Base-by-base conservation (phyloP, 1,140 invertebrate species). In the Helicoverpa zea region DNA sequence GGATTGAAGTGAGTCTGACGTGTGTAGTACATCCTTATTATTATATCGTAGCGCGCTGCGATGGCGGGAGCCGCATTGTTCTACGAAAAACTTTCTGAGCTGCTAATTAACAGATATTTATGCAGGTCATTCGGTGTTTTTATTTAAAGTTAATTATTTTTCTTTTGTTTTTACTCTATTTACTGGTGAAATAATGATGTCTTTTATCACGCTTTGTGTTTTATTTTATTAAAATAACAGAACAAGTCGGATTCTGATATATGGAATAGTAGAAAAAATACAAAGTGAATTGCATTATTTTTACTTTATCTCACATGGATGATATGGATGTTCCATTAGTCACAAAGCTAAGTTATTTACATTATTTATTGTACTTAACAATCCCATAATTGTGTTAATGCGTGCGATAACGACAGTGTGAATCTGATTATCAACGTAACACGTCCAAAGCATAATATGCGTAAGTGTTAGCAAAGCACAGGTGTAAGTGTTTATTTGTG, bases 1-100 rank as follows among this genome's bases (percentile, higher is more conserved):
- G 86, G 86, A 89, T 89, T 90, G 88, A 88, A 85, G 81, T 83
- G 87, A 79, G 81, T 58, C 63, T 81, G 83, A 83, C 81, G 64
- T 70, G 64, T 59, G 76, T 64, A 47, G n/a, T 79, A 70, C 51
- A 70, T 43, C 54, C 76, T 68, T 58, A 18, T 58, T 79, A 79
- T 58, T 68, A 59, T 58, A 35, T 68, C 23, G 23, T 16, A 14
- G 66, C 23, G 66, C 35, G 35, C 4, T 2, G 35, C 58, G 58
- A 12, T 47, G n/a, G 12, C 30, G 58, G 43, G 61, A 63, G 29
- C 4, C 70, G 30, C 49, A 63, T 76, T 49, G 68, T 52, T 72
- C 49, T 54, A n/a, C 68, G 18, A 51, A 59, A 74, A 74, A 30
- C 18, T 49, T 72, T 54, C 23, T 7, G 9, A 56, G 14, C 11